These are phyloP conservation scores for Stigmatopora argus DNA, from an alignment of 2,113 vertebrate genomes.

Conservation along the genomic window DNA sequence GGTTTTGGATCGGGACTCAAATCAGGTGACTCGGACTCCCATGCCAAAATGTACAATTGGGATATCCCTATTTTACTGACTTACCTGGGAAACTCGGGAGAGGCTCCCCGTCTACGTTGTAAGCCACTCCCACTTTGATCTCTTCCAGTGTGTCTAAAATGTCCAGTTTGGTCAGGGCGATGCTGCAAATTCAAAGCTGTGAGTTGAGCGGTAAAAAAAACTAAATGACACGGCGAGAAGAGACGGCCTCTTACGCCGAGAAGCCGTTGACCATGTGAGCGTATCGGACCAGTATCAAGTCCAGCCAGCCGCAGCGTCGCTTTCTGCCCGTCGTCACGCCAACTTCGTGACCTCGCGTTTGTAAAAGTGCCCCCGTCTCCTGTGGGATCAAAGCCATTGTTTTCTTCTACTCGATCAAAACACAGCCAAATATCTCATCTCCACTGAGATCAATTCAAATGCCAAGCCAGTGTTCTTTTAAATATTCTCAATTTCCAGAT, in stretches of 20 bases:
- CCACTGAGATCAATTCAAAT: too few species aligned
- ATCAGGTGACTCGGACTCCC: too few species aligned
- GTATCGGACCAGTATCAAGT: constrained; percentile 76
- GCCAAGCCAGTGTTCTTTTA: too few species aligned
- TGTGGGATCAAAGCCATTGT: constrained; percentile 24
- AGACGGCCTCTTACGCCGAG: constrained; percentile 65
- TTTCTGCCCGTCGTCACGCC: constrained; percentile 80
- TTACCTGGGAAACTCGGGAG: constrained; percentile 76
- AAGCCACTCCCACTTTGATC: constrained; percentile 75
- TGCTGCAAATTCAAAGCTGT: constrained; percentile 49
- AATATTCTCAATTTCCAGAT: too few species aligned
- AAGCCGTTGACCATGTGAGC: constrained; percentile 82
- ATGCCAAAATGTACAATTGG: too few species aligned
- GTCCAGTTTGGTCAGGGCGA: constrained; percentile 75
- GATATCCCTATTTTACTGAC: neutral
- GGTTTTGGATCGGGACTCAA: too few species aligned
- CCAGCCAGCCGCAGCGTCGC: constrained; percentile 84
- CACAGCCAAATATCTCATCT: neutral
- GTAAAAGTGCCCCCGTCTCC: constrained; percentile 72
- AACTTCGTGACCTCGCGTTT: constrained; percentile 70
- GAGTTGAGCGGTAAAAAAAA: neutral
- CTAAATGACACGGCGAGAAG: neutral
- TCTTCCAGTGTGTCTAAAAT: constrained; percentile 73
- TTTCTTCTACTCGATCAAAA: neutral
- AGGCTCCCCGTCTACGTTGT: constrained; percentile 63